Base-by-base conservation (phyloP, 2,113 vertebrate genomes). In the Taurulus bubalis region DNA sequence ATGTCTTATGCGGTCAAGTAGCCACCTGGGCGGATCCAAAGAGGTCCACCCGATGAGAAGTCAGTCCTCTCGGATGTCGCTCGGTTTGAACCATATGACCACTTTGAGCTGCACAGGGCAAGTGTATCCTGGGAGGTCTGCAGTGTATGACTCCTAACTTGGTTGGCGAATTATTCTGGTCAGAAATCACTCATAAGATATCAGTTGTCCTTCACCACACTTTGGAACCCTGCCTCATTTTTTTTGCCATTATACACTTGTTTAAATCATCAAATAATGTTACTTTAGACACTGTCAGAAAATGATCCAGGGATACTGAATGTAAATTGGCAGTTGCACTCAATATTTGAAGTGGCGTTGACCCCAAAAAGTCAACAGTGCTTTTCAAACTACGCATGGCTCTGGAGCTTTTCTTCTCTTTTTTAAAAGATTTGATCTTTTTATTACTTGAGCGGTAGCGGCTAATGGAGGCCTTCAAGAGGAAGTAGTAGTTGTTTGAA, bases 401-500 rank as follows among this genome's bases (percentile, higher is more conserved):
- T 30, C 0, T 77, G 76, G 42, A 84, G 73, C 56, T 80, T 92
- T 90, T 81, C 88, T 78, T 49, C 59, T 73, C 22, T 47, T 68
- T 75, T 80, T 63, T 68, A 38, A 59, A 53, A 74, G 80, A 86
- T 91, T 91, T 87, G 81, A 83, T 90, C 26, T 89, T 94, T 95
- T 93, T 92, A 94, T 93, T 91, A 90, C 82, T 84, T 62, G 68
- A 83, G 81, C 75, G 87, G 87, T 84, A 84, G 88, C 72, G 28
- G 85, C 87, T 94, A 94, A 94, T 93, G 83, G 86, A 79, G 76
- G 85, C 70, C 56, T 71, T 62, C 51, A 60, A 88, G 68, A 91
- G 92, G 93, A 94, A 91, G 84, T 78, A 38, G 30, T 71, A 36
- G 16, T 32, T 86, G 90, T 93, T 94, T 93, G 91, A 94, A 94